Evolutionary conservation across 2,888 invertebrate species (phyloP).

Genomic region (Drosophila kanekoi): DNA sequence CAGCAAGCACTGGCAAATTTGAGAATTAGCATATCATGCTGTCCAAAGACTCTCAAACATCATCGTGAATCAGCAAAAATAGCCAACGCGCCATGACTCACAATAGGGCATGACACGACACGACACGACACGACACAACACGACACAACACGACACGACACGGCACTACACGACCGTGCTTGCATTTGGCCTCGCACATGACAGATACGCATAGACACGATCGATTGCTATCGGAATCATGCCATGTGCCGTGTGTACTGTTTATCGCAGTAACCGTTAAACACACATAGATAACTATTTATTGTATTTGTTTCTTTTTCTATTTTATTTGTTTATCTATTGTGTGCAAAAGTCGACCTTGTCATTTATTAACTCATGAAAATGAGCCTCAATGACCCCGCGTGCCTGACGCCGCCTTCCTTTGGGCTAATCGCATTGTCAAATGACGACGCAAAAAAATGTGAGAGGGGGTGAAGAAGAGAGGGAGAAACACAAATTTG

Average conservation of each 20-base stretch:
- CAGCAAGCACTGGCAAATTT: slow-evolving; percentile 15
- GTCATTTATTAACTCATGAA: slow-evolving; percentile 35
- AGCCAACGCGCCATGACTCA: slow-evolving; percentile 37
- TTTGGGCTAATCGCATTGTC: slow-evolving; percentile 32
- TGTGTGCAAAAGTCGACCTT: slow-evolving; percentile 37
- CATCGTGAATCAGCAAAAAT: slow-evolving; percentile 49
- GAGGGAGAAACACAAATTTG: neutral
- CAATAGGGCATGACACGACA: slow-evolving; percentile 28
- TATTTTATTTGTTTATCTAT: slow-evolving; percentile 11
- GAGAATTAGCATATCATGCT: slow-evolving; percentile 47
- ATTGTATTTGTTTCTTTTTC: slow-evolving; percentile 2
- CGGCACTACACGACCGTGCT: slow-evolving; percentile 14
- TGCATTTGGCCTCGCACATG: slow-evolving; percentile 30
- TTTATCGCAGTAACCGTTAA: slow-evolving; percentile 24
- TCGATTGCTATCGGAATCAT: slow-evolving; percentile 46
- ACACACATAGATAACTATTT: slow-evolving; percentile 17
- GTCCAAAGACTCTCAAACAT: slow-evolving; percentile 30
- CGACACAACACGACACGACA: slow-evolving; percentile 11
- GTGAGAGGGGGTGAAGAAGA: too few species aligned
- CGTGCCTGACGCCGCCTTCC: slow-evolving; percentile 3
- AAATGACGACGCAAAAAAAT: slow-evolving; percentile 22
- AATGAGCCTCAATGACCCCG: slow-evolving; percentile 32
- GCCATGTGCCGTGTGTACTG: slow-evolving; percentile 22
- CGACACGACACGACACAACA: slow-evolving; percentile 11
- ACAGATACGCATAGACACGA: slow-evolving; percentile 39